Percentiles rank a stretch among this genome's conserved stretches.
Evolutionary conservation across 2,888 invertebrate species (phyloP).

Genomic region (Lutraria lutraria): DNA sequence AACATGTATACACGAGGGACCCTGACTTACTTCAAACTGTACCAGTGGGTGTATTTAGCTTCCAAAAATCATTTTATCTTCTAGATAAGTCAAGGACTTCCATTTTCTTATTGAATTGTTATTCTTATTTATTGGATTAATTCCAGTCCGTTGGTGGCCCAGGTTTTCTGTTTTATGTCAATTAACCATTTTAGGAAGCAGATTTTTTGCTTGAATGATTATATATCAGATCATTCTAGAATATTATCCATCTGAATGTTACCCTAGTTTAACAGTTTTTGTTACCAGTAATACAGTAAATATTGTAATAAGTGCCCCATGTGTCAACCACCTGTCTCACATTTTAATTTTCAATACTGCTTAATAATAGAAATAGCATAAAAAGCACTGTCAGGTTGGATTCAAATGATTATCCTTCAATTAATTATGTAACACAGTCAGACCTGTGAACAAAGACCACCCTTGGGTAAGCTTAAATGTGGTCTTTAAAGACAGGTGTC

Average conservation of each 20-base stretch:
- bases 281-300: background rate
- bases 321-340: no score
- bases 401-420: no score
- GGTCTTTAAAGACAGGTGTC: no score
- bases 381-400: no score
- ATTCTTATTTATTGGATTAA: constrained; percentile 15
- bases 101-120: constrained; percentile 16
- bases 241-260: background rate
- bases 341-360: no score
- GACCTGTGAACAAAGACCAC: no score
- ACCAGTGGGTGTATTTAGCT: background rate
- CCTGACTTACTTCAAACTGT: background rate
- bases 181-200: constrained; percentile 25
- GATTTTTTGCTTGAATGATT: constrained; percentile 17
- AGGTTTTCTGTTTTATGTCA: constrained; percentile 21
- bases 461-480: no score
- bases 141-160: background rate
- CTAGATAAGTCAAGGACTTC: background rate
- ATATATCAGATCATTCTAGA: background rate
- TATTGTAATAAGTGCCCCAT: no score
- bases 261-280: background rate
- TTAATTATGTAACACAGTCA: no score
- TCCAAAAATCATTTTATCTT: background rate
- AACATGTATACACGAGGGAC: background rate
- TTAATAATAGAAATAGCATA: no score